Evolutionary conservation across 2,888 invertebrate genomes (phyloP).

Genomic region (Cheiracanthium punctorium): DNA sequence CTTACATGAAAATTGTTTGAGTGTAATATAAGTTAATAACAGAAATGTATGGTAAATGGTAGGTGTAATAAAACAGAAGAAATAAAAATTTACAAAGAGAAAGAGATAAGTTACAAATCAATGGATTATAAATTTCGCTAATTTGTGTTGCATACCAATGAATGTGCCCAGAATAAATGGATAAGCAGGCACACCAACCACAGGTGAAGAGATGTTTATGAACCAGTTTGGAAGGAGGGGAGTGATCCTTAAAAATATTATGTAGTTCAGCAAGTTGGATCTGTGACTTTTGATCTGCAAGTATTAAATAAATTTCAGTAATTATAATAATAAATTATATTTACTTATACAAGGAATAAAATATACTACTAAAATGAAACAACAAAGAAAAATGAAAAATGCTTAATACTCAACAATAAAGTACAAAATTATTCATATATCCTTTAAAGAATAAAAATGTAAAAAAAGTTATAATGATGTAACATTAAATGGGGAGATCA

Average conservation of each 20-base stretch:
- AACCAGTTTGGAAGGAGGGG: constrained; percentile 99
- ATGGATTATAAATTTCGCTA: too few species aligned
- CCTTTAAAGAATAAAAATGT: background rate
- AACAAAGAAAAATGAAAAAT: background rate
- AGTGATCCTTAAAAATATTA: constrained; percentile 96
- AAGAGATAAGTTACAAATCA: background rate
- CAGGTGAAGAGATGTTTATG: constrained; percentile 96
- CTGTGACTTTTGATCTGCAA: constrained; percentile 83
- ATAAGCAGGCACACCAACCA: constrained; percentile 93
- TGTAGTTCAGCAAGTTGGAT: constrained; percentile 94
- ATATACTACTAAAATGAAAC: background rate
- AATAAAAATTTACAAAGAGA: background rate
- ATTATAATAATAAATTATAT: background rate
- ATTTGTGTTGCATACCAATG: constrained; percentile 81
- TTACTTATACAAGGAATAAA: background rate
- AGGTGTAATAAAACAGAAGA: too few species aligned
- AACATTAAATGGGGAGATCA: too few species aligned
- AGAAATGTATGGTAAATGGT: too few species aligned
- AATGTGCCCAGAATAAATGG: constrained; percentile 98
- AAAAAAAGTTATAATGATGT: constrained; percentile 8
- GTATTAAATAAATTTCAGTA: constrained; percentile 29
- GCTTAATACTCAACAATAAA: background rate
- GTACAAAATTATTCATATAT: too few species aligned
- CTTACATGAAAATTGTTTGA: too few species aligned
- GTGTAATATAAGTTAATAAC: too few species aligned